Evolutionary conservation across 2,888 invertebrate genomes (phyloP), one percentile per base, ranked within the genome.

Genomic region (Coenonympha arcania): DNA sequence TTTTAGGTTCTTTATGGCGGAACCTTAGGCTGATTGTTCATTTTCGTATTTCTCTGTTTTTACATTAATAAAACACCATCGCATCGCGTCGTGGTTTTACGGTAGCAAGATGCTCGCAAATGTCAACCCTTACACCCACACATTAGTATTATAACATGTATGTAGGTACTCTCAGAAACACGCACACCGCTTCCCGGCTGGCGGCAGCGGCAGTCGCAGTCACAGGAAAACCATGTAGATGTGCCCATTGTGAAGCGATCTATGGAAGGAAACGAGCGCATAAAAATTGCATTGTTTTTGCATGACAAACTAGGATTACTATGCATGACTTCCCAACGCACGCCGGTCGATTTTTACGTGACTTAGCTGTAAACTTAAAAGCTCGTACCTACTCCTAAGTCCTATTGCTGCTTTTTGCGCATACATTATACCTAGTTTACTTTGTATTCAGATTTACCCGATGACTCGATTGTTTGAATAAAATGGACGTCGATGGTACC

Each of bases 151-250:
- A 28, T 26, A 26, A 34, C 40, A 45, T 53, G 56, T n/a, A n/a
- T n/a, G n/a, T n/a, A n/a, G n/a, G n/a, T 57, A 54, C 58, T 57
- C 55, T 76, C 69, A 73, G 68, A 68, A 65, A 60, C 70, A 71
- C 68, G 70, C 74, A 65, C 67, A 62, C 61, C 71, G 71, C 75
- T 74, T 79, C 81, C 81, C 83, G 81, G 65, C 72, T 1, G 30
- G 4, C 36, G 11, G 24, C 39, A 24, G 39, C 37, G 22, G 22
- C 22, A n/a, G 81, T 79, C 73, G 66, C 64, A n/a, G n/a, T n/a
- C 72, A 74, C 78, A 78, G 81, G 79, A 77, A 75, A 74, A 75
- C 73, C 64, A 64, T 54, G 57, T 64, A 63, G 66, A 65, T 62
- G 60, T 66, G 58, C 65, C 66, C 68, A 72, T 73, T 77, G 70